phyloP scores from a whole-genome alignment of 2,113 vertebrate genomes.

The Romanogobio albipinnatus region DNA sequence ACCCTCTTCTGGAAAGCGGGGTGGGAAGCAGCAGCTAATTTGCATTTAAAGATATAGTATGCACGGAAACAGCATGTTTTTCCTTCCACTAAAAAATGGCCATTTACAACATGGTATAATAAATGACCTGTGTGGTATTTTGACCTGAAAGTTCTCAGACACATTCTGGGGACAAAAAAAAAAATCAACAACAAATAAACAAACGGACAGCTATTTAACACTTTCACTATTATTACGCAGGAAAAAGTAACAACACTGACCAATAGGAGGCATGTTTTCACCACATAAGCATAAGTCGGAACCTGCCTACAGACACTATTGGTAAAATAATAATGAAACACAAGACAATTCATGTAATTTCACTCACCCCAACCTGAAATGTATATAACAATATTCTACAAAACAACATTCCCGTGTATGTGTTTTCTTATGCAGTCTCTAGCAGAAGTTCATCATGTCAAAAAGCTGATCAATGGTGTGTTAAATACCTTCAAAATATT shows the following conservation, averaged over 20 bases:
- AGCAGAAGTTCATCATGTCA: background rate
- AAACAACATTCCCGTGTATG: no score
- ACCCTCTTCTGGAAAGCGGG: no score
- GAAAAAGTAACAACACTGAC: background rate
- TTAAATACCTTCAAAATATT: background rate
- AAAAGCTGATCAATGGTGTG: background rate
- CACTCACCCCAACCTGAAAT: no score
- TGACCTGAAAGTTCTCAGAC: no score
- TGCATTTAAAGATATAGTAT: no score
- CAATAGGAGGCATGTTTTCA: background rate
- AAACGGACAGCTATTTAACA: background rate
- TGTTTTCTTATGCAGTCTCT: background rate
- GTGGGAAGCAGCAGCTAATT: no score
- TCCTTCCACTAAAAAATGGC: no score
- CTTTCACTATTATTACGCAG: background rate
- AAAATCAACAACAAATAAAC: background rate
- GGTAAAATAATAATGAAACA: background rate
- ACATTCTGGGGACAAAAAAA: background rate
- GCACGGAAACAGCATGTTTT: no score
- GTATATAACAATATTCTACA: no score
- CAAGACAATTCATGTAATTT: background rate
- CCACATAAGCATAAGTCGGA: background rate
- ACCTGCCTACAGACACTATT: background rate
- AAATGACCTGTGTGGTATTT: no score
- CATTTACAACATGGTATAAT: no score